These are phyloP conservation scores for Cyclura pinguis DNA, from an alignment of 2,797 vertebrate species.

Conservation along the genomic window DNA sequence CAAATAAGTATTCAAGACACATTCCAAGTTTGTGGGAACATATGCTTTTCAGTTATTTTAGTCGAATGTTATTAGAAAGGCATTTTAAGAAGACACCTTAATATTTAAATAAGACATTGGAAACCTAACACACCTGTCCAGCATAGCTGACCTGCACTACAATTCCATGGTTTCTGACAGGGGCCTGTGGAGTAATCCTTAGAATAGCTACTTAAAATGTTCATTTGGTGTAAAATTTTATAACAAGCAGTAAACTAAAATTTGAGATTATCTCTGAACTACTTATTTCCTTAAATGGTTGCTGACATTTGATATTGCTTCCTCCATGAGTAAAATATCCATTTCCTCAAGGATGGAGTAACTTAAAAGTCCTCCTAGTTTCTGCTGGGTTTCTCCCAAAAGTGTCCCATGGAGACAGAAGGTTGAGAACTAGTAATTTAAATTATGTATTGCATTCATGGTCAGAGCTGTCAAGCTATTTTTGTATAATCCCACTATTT, in stretches of 20 bases:
- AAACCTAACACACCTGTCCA: background rate
- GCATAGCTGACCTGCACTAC: background rate
- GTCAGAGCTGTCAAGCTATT: too few relatives aligned
- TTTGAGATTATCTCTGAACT: slow-evolving; percentile 9
- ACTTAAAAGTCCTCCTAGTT: too few relatives aligned
- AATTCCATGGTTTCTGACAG: background rate
- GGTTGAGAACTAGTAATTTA: too few relatives aligned
- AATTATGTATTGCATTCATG: too few relatives aligned
- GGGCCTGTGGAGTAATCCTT: background rate
- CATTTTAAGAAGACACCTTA: slow-evolving; percentile 21
- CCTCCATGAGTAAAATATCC: slow-evolving; percentile 28
- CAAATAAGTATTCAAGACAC: slow-evolving; percentile 62
- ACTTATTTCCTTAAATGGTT: slow-evolving; percentile 48
- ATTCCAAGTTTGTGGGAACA: slow-evolving; percentile 62
- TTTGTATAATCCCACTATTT: too few relatives aligned
- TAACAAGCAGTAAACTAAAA: background rate
- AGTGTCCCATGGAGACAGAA: too few relatives aligned
- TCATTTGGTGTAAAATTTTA: background rate
- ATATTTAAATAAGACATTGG: slow-evolving; percentile 1
- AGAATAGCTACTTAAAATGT: background rate
- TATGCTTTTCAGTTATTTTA: slow-evolving; percentile 60
- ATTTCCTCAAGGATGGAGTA: too few relatives aligned
- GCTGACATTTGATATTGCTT: slow-evolving; percentile 39
- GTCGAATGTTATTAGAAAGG: slow-evolving; percentile 27
- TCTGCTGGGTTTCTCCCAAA: too few relatives aligned